phyloP scores from a whole-genome alignment of 2,797 vertebrate genomes.

The Lophius americanus region DNA sequence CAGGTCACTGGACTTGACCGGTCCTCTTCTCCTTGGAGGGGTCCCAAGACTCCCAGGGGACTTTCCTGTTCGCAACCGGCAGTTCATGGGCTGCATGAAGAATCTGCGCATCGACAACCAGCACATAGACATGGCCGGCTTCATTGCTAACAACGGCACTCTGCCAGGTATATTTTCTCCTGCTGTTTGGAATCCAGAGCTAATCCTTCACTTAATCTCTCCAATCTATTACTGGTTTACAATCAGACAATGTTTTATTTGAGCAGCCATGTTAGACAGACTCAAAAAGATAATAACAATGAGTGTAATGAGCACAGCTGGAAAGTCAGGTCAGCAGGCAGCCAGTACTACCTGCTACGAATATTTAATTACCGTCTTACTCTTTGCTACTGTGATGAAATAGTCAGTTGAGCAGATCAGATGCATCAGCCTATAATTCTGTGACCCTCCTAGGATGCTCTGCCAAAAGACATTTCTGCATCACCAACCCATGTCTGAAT shows the following conservation, averaged over 20 bases:
- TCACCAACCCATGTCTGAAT: conserved; percentile 86
- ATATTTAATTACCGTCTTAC: conserved; percentile 50
- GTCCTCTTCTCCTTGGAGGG: conserved; percentile 91
- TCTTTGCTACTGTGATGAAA: conserved; percentile 41
- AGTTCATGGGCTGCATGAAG: conserved; percentile 95
- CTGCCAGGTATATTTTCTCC: conserved; percentile 81
- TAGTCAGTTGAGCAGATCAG: conserved; percentile 58
- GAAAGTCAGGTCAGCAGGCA: conserved; percentile 42
- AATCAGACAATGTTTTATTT: conserved; percentile 17
- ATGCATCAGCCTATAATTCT: conserved; percentile 24
- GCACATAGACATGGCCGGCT: conserved; percentile 90
- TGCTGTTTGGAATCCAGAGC: not conserved
- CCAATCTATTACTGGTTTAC: conserved; percentile 13
- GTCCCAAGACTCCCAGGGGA: conserved; percentile 92
- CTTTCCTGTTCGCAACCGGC: conserved; percentile 88
- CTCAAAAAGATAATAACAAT: conserved; percentile 26
- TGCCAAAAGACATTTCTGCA: conserved; percentile 91
- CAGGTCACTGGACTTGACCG: conserved; percentile 94
- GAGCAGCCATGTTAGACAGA: conserved; percentile 25
- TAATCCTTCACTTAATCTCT: conserved; percentile 3
- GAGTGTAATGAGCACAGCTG: conserved; percentile 54
- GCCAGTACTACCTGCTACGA: conserved; percentile 55
- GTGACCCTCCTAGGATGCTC: conserved; percentile 82
- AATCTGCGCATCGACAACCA: conserved; percentile 90
- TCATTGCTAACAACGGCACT: conserved; percentile 95